A percentile compares a stretch with the other conserved stretches of the same genome.
phyloP scores from a whole-genome alignment of 1,140 invertebrate genomes.

The Anastatus disparis region DNA sequence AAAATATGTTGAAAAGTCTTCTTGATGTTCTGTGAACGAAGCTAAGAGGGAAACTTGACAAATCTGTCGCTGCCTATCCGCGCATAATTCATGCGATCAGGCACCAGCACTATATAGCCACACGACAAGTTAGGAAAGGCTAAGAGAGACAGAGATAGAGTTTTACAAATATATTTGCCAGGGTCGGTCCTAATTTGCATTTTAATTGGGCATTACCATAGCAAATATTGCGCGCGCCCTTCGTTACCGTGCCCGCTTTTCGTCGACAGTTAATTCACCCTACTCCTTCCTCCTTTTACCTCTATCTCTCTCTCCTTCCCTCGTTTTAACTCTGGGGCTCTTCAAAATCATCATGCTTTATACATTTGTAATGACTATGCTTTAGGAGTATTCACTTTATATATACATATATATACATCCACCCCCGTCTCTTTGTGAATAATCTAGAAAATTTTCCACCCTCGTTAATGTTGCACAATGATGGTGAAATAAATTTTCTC shows the following conservation, averaged over 20 bases:
- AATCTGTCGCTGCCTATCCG: neutral
- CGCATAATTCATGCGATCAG: constrained; percentile 30
- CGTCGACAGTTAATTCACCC: constrained; percentile 22
- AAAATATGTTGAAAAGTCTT: too few species aligned
- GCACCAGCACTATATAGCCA: too few species aligned
- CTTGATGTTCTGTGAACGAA: too few species aligned
- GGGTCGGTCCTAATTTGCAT: constrained; percentile 50
- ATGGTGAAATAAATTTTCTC: neutral
- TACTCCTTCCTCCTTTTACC: neutral
- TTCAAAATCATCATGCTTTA: constrained; percentile 16
- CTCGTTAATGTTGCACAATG: neutral
- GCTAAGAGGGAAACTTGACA: neutral
- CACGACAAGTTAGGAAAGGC: too few species aligned
- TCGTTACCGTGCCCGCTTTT: constrained; percentile 46
- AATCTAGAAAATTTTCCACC: too few species aligned
- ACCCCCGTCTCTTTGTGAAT: neutral
- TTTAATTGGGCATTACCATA: constrained; percentile 56
- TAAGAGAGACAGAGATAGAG: neutral
- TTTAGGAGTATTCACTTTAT: neutral
- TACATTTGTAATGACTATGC: constrained; percentile 5
- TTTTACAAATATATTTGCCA: constrained; percentile 39
- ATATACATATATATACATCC: neutral
- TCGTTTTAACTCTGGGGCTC: neutral
- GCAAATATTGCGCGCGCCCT: constrained; percentile 49
- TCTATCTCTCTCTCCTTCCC: neutral